These are phyloP conservation scores for Meghimatium bilineatum DNA, from an alignment of 2,888 invertebrate genomes.

Conservation along the genomic window DNA sequence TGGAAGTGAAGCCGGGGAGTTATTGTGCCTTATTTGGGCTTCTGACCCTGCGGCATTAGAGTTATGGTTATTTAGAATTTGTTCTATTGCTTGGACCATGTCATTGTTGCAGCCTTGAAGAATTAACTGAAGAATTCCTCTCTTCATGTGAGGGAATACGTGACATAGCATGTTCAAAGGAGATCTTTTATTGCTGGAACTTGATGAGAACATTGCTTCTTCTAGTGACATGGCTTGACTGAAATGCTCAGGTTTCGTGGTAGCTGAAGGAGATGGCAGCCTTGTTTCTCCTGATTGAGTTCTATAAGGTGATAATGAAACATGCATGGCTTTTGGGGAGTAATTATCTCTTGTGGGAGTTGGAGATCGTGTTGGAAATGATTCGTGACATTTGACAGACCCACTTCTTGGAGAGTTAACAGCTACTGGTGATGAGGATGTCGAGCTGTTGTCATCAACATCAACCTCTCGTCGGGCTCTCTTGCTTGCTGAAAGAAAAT, in stretches of 20 bases:
- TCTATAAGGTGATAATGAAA: slow-evolving; percentile 30
- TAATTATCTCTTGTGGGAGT: slow-evolving; percentile 55
- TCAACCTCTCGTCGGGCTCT: slow-evolving; percentile 55
- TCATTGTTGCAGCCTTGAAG: slow-evolving; percentile 91
- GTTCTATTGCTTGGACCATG: slow-evolving; percentile 94
- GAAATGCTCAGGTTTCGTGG: slow-evolving; percentile 14
- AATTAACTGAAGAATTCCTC: slow-evolving; percentile 90
- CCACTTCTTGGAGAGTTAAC: slow-evolving; percentile 23
- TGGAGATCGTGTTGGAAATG: slow-evolving; percentile 46
- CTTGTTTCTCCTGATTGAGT: slow-evolving; percentile 32
- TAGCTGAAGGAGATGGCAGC: slow-evolving; percentile 10
- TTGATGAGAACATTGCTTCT: slow-evolving; percentile 85
- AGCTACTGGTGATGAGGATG: slow-evolving; percentile 20
- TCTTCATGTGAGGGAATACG: slow-evolving; percentile 91
- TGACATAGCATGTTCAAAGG: slow-evolving; percentile 90
- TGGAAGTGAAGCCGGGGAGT: slow-evolving; percentile 1
- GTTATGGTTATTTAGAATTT: slow-evolving; percentile 80
- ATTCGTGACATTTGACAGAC: slow-evolving; percentile 21
- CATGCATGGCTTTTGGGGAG: slow-evolving; percentile 51
- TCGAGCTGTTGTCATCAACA: slow-evolving; percentile 47
- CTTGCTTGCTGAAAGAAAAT: slow-evolving; percentile 57
- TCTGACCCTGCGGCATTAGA: slow-evolving; percentile 40
- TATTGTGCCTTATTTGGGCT: neutral
- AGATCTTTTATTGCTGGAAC: slow-evolving; percentile 86
- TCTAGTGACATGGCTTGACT: slow-evolving; percentile 20